phyloP scores from a whole-genome alignment of 2,113 vertebrate genomes.

The Percopsis transmontana region DNA sequence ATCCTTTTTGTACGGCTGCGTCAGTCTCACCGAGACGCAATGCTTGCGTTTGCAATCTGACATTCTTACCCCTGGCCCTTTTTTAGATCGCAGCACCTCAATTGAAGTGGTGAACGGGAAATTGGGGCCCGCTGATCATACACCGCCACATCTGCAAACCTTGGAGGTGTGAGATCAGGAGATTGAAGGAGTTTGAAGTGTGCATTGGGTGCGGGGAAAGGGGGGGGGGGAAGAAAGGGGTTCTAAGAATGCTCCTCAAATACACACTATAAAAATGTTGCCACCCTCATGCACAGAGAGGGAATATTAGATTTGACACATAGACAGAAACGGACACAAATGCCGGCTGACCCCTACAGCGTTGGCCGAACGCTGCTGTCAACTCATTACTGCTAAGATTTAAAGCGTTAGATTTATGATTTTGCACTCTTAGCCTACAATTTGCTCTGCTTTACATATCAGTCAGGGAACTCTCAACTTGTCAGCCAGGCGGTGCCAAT shows the following conservation, averaged over 20 bases:
- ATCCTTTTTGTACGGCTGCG: constrained; percentile 29
- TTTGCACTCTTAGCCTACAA: too few relatives aligned
- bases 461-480: too few relatives aligned
- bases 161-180: constrained; percentile 46
- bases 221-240: background rate
- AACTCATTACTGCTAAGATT: constrained; percentile 43
- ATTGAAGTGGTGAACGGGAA: too few relatives aligned
- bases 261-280: constrained; percentile 68
- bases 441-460: too few relatives aligned
- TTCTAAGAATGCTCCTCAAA: constrained; percentile 73
- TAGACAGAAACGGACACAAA: constrained; percentile 56
- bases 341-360: constrained; percentile 41
- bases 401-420: constrained; percentile 18
- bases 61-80: constrained; percentile 22
- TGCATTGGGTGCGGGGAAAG: background rate
- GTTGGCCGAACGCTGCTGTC: constrained; percentile 25
- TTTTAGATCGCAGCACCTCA: background rate
- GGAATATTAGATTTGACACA: constrained; percentile 66
- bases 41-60: constrained; percentile 7
- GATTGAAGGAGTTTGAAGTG: too few relatives aligned
- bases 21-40: constrained; percentile 25
- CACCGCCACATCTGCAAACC: too few relatives aligned
- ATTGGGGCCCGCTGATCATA: too few relatives aligned
- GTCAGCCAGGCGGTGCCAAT: too few relatives aligned
- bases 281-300: constrained; percentile 36